Conservation (phyloP, 1,140 invertebrate species). For the Brachionus sp. region DNA sequence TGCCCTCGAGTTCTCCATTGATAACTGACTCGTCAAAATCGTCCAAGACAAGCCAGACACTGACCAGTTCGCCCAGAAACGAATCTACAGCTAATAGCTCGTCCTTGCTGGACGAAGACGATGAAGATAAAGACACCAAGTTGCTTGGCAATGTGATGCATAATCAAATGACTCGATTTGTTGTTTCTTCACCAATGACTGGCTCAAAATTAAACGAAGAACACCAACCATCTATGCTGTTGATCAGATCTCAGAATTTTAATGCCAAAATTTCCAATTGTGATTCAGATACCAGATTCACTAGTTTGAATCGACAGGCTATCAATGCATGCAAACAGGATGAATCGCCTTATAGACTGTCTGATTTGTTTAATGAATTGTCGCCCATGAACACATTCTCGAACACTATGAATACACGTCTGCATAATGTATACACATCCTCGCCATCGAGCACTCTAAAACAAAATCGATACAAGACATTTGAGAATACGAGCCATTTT, state of each 20-base stretch:
- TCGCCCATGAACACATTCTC: constrained; percentile 18
- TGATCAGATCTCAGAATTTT: constrained; percentile 28
- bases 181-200: neutral
- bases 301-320: neutral
- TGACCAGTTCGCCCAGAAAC: constrained; percentile 19
- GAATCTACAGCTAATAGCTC: neutral
- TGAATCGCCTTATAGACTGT: neutral
- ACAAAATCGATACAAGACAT: neutral
- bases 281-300: neutral
- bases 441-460: constrained; percentile 2
- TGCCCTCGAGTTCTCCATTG: neutral
- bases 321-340: neutral
- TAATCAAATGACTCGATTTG: neutral
- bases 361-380: constrained; percentile 23
- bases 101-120: neutral
- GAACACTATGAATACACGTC: neutral
- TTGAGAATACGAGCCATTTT: neutral
- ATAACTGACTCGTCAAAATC: constrained; percentile 8
- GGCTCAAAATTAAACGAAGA: neutral
- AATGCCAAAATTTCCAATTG: constrained; percentile 37
- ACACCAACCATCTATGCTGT: neutral
- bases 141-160: neutral
- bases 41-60: constrained; percentile 1
- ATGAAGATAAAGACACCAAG: neutral
- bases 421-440: neutral